phyloP scores from a whole-genome alignment of 1,140 invertebrate species.

The Papilio machaon region DNA sequence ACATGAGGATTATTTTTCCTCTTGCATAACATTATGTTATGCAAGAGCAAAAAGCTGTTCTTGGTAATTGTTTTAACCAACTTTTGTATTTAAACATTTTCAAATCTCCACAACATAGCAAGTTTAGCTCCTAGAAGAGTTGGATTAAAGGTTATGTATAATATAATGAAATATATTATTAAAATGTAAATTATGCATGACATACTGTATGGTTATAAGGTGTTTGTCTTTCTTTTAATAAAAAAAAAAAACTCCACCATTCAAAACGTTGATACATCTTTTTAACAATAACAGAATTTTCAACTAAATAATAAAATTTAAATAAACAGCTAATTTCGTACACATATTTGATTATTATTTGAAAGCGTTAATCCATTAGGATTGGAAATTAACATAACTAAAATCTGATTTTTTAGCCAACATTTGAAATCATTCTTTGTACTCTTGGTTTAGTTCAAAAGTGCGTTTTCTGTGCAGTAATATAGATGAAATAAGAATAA shows the following conservation, averaged over 20 bases:
- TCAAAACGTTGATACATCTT: neutral
- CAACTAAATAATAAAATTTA: conserved; percentile 1
- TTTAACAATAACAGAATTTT: neutral
- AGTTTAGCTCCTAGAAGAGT: neutral
- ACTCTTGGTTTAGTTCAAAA: neutral
- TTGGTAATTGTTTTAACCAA: no score
- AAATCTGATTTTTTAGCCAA: neutral
- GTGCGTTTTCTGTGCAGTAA: neutral
- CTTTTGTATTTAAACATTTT: no score
- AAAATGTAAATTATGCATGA: neutral
- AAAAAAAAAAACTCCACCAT: neutral
- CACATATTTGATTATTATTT: conserved; percentile 13
- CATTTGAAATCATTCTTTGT: neutral
- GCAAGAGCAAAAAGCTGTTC: no score
- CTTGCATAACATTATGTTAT: no score
- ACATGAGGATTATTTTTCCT: no score
- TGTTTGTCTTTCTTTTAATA: neutral
- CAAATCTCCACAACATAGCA: no score
- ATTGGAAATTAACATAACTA: neutral
- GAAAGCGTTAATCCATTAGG: conserved; percentile 12
- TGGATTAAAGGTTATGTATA: neutral
- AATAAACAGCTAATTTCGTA: conserved; percentile 3
- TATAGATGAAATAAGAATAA: neutral
- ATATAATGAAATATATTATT: neutral
- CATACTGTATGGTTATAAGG: neutral